Evolutionary conservation across 1,140 invertebrate species (phyloP), one percentile per base, ranked within the genome.

Genomic region (Diabrotica undecimpunctata): DNA sequence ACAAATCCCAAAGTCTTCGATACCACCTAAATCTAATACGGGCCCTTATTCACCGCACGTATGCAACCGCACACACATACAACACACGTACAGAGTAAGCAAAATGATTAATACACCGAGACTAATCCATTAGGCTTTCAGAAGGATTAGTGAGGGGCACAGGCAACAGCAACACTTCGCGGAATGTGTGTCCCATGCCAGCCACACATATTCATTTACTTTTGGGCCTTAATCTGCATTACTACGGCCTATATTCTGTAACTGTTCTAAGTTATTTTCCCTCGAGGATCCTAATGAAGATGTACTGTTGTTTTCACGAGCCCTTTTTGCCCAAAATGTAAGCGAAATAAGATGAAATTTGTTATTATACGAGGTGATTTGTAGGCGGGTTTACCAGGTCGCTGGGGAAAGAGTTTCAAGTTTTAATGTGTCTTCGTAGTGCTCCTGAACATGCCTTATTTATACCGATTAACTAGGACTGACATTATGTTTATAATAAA

Each of bases 151-250:
- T n/a, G 41, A 46, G 41, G 41, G 41, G 41, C 41, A 53, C 12
- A 41, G 25, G 25, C 25, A 25, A 25, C 25, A 25, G 37, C 53
- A 39, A 55, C 51, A 46, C 53, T 50, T 62, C 38, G 13, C 61
- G 37, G 37, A 62, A 62, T 62, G 52, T 62, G 51, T 62, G 61
- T 62, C 61, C 61, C 61, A 62, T 50, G 52, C 13, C 61, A 54
- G 52, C 61, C 61, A 62, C 61, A 62, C 61, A 62, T 62, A 62
- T 62, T 62, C 61, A 62, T 62, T 62, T 62, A 62, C 61, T 62
- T 60, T 60, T 35, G 39, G 61, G 51, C 52, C 61, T 14, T 62
- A 62, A 62, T 62, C 61, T 62, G 61, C 61, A 62, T 62, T 54
- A 62, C 61, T 25, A 14, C 35, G 25, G 51, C 61, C 61, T 54